Conservation (phyloP, 2,113 vertebrate genomes). For the Heptranchias perlo region DNA sequence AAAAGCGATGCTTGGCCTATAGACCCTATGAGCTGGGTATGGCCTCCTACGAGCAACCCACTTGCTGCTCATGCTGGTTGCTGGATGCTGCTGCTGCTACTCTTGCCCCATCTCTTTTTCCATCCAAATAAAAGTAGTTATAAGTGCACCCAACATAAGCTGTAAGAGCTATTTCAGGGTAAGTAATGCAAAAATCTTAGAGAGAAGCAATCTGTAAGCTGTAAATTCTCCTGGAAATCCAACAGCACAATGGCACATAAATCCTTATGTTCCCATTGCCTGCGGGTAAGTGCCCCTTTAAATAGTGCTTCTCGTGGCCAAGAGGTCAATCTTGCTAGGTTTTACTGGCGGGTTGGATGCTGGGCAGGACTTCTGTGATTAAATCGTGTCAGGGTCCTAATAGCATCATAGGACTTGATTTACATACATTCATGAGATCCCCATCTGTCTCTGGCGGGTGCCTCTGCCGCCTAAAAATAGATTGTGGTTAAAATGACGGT, state of each 20-base stretch:
- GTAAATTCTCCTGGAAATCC: not conserved
- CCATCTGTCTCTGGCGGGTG: not conserved
- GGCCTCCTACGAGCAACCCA: no score
- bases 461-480: not conserved
- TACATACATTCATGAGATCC: not conserved
- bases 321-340: not conserved
- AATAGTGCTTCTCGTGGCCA: no score
- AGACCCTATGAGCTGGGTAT: no score
- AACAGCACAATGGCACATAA: not conserved
- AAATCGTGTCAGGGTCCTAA: not conserved
- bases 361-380: not conserved
- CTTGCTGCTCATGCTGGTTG: not conserved
- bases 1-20: not conserved
- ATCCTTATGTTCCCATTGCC: not conserved
- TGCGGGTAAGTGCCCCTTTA: not conserved
- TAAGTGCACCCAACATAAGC: not conserved
- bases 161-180: no score
- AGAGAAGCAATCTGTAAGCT: not conserved
- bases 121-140: not conserved
- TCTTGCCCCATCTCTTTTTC: not conserved
- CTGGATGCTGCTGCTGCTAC: not conserved
- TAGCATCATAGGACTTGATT: not conserved
- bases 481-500: not conserved
- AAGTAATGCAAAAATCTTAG: not conserved
- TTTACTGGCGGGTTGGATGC: not conserved